Base-by-base conservation (phyloP, 1,140 invertebrate genomes). In the Colletes latitarsis region DNA sequence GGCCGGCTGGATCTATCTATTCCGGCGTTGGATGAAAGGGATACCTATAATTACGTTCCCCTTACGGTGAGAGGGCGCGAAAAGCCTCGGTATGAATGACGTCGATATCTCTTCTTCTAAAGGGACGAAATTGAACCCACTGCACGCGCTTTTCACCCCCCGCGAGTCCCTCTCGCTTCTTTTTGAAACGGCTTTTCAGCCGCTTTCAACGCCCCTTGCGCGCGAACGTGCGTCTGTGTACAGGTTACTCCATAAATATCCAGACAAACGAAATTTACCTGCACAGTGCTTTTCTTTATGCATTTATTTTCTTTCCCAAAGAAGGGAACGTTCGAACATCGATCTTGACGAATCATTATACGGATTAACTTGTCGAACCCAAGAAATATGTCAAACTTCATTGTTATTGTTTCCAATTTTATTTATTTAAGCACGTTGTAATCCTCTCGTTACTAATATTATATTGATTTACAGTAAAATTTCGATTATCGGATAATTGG, bases 21-120 rank as follows among this genome's bases (percentile, higher is more conserved):
- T 74, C 79, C 63, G 53, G 49, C 57, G 82, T 41, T 58, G 83
- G 73, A 86, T 89, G 82, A 89, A 90, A 89, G 85, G 77, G 77
- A 83, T 80, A 86, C 70, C 83, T 83, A 90, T 90, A 90, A 90
- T 90, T 89, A 88, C 86, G 88, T 89, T 89, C 73, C 78, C 67
- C 81, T 84, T 82, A 83, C 76, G 78, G 77, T 64, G 79, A 74
- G 67, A 83, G 84, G 81, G 84, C 69, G 82, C 82, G 82, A 81
- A 87, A 86, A 88, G 88, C 82, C 82, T 73, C 71, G 73, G 53
- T 70, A 82, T 83, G 86, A 89, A 89, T 89, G 77, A 85, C 81
- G 74, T 77, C 88, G 84, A 87, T 89, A 83, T 86, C 85, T 87
- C 85, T 83, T 82, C 80, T 85, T 86, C 77, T 76, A 85, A 84